phyloP scores from a whole-genome alignment of 2,113 vertebrate genomes.

The Hemichromis elongatus region DNA sequence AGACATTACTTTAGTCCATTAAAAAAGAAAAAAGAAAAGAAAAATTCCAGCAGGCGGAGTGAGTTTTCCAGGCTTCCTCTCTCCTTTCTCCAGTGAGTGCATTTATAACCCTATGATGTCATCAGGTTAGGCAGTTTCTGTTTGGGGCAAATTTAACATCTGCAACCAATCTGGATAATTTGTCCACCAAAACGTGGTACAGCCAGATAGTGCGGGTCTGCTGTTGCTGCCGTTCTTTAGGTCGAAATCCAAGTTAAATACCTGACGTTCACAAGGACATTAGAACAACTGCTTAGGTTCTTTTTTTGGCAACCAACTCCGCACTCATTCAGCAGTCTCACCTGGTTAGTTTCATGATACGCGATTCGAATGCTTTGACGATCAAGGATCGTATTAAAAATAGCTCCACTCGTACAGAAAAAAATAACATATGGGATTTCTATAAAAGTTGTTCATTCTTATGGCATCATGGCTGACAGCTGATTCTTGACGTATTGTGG shows the following conservation, averaged over 20 bases:
- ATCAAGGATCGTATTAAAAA: constrained; percentile 20
- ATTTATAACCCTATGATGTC: constrained; percentile 63
- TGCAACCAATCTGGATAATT: constrained; percentile 72
- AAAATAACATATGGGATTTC: constrained; percentile 49
- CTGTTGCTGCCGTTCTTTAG: constrained; percentile 17
- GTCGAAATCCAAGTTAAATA: constrained; percentile 41
- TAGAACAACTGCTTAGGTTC: background rate
- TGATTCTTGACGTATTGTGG: constrained; percentile 25
- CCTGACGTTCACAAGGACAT: background rate
- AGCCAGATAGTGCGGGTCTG: constrained; percentile 20
- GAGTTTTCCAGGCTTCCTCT: constrained; percentile 27
- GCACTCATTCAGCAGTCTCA: background rate
- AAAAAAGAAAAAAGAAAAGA: background rate
- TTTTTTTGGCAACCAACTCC: background rate
- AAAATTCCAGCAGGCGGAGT: background rate
- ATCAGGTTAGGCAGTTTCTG: constrained; percentile 35
- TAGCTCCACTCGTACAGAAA: constrained; percentile 42
- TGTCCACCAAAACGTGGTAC: constrained; percentile 53
- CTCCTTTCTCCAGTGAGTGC: background rate
- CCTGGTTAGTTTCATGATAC: constrained; percentile 26
- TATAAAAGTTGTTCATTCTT: constrained; percentile 40
- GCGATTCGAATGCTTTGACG: constrained; percentile 34
- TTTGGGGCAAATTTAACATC: constrained; percentile 65
- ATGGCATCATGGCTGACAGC: constrained; percentile 18
- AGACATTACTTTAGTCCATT: background rate